Base-by-base conservation (phyloP, 1,140 invertebrate genomes). In the Orius insidiosus region DNA sequence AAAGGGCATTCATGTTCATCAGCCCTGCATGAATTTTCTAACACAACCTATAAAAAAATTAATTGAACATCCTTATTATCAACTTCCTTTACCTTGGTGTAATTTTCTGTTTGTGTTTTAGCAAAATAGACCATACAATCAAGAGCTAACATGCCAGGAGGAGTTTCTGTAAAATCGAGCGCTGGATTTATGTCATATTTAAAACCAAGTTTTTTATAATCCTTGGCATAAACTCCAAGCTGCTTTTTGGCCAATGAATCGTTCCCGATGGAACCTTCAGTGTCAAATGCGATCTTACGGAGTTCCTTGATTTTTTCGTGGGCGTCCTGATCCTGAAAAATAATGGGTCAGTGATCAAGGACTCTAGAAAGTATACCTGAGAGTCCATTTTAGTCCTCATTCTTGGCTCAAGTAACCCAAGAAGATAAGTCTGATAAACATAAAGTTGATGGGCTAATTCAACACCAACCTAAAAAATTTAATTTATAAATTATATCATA, bases 1-100 rank as follows among this genome's bases (percentile, higher is more conserved):
- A 97, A 95, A 0, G 92, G 93, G 66, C 92, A 95, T 61, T 96
- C 90, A 57, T 95, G 89, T 58, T 94, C 88, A 66, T 94, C 87
- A 2, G 82, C 80, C 48, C 90, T 67, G 56, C 85, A 92, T 16
- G 86, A 93, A 58, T 95, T 96, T 62, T 96, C 90, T 41, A 96
- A 62, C 8, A 98, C 89, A 52, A 96, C 76, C 58, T 64, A 19
- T 11, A 52, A 49, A 31, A 37, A n/a, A 45, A 24, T 24, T 24
- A 24, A 24, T 24, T 24, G 24, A 36, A 36, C 35, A 36, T 36
- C n/a, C 14, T 36, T 36, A 4, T 36, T 11, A 36, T 4, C 3
- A 36, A 36, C 43, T 48, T 59, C 68, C 66, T 93, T 46, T 48
- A 60, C 68, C 66, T 93, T 94, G 0, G 83, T 88, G 58, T 93